Evolutionary conservation across 2,797 vertebrate genomes (phyloP).

Genomic region (Gymnodraco acuticeps): DNA sequence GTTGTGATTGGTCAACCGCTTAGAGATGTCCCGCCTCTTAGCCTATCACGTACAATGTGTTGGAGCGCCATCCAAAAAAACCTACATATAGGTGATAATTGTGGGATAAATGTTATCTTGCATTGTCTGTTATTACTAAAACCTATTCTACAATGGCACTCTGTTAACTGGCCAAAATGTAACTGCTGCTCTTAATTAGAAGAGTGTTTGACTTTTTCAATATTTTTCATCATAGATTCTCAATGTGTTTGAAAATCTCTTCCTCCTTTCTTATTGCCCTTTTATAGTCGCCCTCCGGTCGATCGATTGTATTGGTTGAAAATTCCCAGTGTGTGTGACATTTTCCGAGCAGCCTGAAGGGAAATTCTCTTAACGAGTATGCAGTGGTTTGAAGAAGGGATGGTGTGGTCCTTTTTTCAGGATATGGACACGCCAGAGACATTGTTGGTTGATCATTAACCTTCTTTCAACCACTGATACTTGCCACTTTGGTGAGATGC

Average conservation of each 20-base stretch:
- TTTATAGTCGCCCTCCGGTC: background rate
- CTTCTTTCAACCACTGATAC: background rate
- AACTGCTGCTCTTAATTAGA: background rate
- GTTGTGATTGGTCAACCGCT: too few species aligned
- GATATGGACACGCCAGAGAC: too few species aligned
- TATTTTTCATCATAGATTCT: background rate
- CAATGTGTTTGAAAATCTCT: background rate
- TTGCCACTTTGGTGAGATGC: background rate
- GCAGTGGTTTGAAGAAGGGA: background rate
- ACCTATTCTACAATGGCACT: too few species aligned
- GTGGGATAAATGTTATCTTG: too few species aligned
- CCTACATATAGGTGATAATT: too few species aligned
- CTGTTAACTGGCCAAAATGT: background rate
- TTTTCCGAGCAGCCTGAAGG: slow-evolving; percentile 18
- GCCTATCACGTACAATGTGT: too few species aligned
- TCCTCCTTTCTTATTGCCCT: background rate
- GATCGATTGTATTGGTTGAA: background rate
- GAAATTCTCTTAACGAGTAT: slow-evolving; percentile 2
- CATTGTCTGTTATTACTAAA: too few species aligned
- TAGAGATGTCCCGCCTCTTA: too few species aligned
- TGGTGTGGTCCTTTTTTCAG: too few species aligned
- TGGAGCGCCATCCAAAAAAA: too few species aligned
- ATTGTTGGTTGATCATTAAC: slow-evolving; percentile 3
- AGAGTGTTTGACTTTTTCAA: background rate
- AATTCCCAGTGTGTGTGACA: slow-evolving; percentile 12